These are phyloP conservation scores for Agelastica alni DNA, from an alignment of 2,888 invertebrate genomes.

Conservation along the genomic window DNA sequence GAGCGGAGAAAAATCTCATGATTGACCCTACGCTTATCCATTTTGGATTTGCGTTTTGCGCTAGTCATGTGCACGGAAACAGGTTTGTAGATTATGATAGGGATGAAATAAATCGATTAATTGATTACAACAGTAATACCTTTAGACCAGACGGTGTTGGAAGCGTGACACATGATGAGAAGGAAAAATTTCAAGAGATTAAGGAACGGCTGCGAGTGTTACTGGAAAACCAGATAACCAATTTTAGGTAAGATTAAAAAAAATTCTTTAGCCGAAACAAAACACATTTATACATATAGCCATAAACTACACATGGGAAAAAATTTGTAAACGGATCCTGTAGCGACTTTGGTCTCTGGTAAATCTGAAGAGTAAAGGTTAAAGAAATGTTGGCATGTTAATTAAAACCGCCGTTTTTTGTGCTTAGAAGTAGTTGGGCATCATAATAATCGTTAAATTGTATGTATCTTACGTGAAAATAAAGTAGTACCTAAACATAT, in stretches of 20 bases:
- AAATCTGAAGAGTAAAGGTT: slow-evolving; percentile 8
- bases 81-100: slow-evolving; percentile 66
- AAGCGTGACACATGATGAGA: slow-evolving; percentile 97
- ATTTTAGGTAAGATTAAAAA: slow-evolving; percentile 76
- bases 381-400: slow-evolving; percentile 2
- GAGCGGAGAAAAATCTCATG: slow-evolving; percentile 89
- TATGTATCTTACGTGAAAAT: no score
- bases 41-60: slow-evolving; percentile 99
- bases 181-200: slow-evolving; percentile 96
- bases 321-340: slow-evolving; percentile 5
- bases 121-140: slow-evolving; percentile 57
- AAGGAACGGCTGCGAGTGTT: slow-evolving; percentile 92
- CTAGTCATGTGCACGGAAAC: slow-evolving; percentile 98
- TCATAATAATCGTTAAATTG: no score
- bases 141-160: slow-evolving; percentile 97
- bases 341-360: slow-evolving; percentile 18
- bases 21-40: slow-evolving; percentile 99
- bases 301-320: slow-evolving; percentile 28
- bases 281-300: slow-evolving; percentile 24
- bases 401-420: background rate
- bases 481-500: no score
- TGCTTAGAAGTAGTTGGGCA: background rate
- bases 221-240: slow-evolving; percentile 97
- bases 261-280: slow-evolving; percentile 8
- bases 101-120: slow-evolving; percentile 52